A percentile compares a stretch with the other conserved stretches of the same genome.
These are phyloP conservation scores for Cryptophagus acutangulus DNA, from an alignment of 2,888 invertebrate species.

Conservation along the genomic window DNA sequence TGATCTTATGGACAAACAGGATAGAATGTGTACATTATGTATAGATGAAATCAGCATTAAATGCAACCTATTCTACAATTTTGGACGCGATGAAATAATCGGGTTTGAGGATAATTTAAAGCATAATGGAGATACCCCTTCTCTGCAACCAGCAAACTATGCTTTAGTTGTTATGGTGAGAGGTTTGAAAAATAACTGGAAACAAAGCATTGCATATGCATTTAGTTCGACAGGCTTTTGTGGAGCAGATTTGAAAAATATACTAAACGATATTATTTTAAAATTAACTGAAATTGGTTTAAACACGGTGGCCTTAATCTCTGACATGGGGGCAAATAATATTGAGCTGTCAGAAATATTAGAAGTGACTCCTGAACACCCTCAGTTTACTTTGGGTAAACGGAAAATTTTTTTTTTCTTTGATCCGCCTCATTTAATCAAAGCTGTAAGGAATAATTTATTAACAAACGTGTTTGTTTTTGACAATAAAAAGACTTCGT, in stretches of 20 bases:
- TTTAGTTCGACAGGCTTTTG: conserved; percentile 8
- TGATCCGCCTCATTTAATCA: conserved; percentile 18
- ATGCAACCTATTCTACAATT: not conserved
- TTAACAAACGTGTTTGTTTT: conserved; percentile 16
- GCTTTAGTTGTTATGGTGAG: not conserved
- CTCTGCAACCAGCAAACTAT: not conserved
- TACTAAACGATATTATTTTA: not conserved
- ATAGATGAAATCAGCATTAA: conserved; percentile 3
- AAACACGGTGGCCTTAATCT: not conserved
- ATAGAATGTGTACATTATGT: conserved; percentile 5
- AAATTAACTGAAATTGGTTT: not conserved
- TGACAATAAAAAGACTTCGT: conserved; percentile 11
- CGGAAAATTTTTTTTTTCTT: conserved; percentile 15
- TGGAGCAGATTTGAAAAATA: conserved; percentile 18
- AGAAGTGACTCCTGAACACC: conserved; percentile 10
- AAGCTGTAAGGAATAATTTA: conserved; percentile 19
- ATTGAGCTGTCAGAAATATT: conserved; percentile 11
- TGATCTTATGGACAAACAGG: not conserved
- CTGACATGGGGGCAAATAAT: conserved; percentile 15
- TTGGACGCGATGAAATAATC: not conserved
- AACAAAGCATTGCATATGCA: not conserved
- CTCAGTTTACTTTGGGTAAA: conserved; percentile 8
- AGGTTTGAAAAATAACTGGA: not conserved
- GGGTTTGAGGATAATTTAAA: not conserved
- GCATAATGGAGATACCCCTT: too few species aligned